phyloP scores from a whole-genome alignment of 1,140 invertebrate species.

The Ceratina australensis region DNA sequence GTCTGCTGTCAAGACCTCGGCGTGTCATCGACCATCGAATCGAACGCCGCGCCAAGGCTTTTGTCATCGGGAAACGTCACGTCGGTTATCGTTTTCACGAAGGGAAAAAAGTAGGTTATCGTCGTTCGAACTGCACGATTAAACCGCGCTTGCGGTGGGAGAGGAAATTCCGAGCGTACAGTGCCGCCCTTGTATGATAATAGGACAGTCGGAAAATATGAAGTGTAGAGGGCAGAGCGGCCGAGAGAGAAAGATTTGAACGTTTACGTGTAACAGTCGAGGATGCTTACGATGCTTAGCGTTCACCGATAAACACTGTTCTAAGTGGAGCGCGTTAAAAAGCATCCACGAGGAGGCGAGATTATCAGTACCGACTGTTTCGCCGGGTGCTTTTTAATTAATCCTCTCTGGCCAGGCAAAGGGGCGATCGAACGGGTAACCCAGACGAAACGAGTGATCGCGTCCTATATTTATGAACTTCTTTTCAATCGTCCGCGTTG shows the following conservation, averaged over 20 bases:
- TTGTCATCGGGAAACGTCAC: conserved; percentile 12
- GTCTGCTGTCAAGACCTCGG: conserved; percentile 17
- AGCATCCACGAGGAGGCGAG: not conserved
- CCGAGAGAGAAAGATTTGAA: not conserved
- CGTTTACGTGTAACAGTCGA: not conserved
- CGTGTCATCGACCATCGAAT: conserved; percentile 29
- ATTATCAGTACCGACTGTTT: conserved; percentile 4
- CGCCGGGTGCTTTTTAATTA: not conserved
- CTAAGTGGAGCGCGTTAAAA: not conserved
- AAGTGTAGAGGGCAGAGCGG: not conserved
- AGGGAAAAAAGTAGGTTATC: conserved; percentile 30
- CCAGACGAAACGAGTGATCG: too few relatives aligned
- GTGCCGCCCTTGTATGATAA: not conserved
- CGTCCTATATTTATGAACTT: not conserved
- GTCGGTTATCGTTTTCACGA: not conserved
- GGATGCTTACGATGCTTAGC: not conserved
- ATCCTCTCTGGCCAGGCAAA: not conserved
- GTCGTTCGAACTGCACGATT: not conserved
- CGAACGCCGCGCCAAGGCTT: not conserved
- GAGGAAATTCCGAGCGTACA: not conserved
- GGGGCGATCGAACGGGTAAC: not conserved
- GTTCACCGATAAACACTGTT: conserved; percentile 2
- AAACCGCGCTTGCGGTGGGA: not conserved
- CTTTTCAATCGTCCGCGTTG: not conserved
- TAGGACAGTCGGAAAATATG: too few relatives aligned